Evolutionary conservation across 2,113 vertebrate species (phyloP).

Genomic region (Leptobrachium ailaonicum): DNA sequence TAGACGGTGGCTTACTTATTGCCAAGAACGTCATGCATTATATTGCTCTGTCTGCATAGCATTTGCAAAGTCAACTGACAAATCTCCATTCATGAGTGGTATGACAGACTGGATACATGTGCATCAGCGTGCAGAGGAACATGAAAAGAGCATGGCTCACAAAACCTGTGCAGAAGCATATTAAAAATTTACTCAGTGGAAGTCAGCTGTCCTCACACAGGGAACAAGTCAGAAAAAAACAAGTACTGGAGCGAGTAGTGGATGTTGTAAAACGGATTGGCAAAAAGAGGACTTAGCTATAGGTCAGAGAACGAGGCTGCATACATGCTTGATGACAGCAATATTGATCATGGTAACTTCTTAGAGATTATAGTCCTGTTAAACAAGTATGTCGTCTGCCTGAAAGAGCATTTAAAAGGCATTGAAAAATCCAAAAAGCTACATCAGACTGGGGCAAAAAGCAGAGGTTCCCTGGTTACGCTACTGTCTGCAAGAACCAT

Average conservation of each 20-base stretch:
- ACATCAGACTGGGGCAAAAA: neutral
- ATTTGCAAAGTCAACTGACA: neutral
- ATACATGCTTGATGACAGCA: neutral
- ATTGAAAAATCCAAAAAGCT: slow-evolving; percentile 10
- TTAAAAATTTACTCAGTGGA: neutral
- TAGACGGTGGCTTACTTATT: neutral
- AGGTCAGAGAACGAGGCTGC: neutral
- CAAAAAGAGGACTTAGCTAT: slow-evolving; percentile 5
- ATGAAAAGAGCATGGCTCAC: slow-evolving; percentile 5
- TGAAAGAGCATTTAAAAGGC: slow-evolving; percentile 13
- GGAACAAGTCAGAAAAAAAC: slow-evolving; percentile 4
- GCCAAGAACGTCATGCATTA: neutral
- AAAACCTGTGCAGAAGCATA: neutral
- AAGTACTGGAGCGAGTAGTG: neutral
- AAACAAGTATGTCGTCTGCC: slow-evolving; percentile 15
- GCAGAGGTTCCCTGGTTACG: neutral
- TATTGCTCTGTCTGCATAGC: slow-evolving; percentile 12
- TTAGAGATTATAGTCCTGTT: slow-evolving; percentile 7
- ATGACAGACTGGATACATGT: slow-evolving; percentile 14
- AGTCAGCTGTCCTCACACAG: neutral
- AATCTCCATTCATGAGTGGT: neutral
- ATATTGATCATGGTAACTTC: neutral
- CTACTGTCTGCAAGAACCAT: slow-evolving; percentile 1
- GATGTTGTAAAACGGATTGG: slow-evolving; percentile 6
- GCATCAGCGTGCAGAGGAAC: slow-evolving; percentile 10